Evolutionary conservation across 2,888 invertebrate species (phyloP).

Genomic region (Lamellibrachia satsuma): DNA sequence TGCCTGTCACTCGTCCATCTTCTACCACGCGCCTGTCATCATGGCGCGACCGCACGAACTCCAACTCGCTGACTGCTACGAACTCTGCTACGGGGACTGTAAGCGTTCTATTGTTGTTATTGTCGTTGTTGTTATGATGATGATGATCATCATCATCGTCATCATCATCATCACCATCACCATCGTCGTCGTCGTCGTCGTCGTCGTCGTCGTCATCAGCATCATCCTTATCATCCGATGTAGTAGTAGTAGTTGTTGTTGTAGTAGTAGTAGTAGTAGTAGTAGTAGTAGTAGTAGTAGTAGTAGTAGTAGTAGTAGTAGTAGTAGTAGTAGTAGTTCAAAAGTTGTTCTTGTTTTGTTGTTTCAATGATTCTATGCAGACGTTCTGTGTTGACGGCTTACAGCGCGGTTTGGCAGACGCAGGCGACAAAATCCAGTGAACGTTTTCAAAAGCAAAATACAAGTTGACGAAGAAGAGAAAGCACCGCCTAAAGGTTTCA

Average conservation of each 20-base stretch:
- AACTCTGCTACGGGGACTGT: neutral
- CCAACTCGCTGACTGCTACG: neutral
- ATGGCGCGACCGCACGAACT: neutral
- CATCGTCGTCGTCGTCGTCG: neutral
- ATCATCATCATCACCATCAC: too few species aligned
- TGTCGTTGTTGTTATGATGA: neutral
- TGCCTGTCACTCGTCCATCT: neutral
- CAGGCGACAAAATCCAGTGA: neutral
- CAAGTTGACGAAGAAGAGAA: neutral
- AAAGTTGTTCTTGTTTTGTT: neutral
- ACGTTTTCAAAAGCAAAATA: neutral
- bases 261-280: neutral
- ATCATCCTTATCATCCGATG: too few species aligned
- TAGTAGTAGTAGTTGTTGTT: neutral
- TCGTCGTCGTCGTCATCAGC: neutral
- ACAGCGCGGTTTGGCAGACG: neutral
- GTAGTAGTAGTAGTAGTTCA: neutral
- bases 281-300: neutral
- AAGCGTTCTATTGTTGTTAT: neutral
- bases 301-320: neutral
- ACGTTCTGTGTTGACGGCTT: neutral
- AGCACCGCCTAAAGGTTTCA: neutral
- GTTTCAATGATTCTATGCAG: neutral
- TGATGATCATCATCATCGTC: too few species aligned
- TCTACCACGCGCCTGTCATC: neutral